Evolutionary conservation across 2,888 invertebrate genomes (phyloP), one percentile per base, ranked within the genome.

Genomic region (Crioceris asparagi): DNA sequence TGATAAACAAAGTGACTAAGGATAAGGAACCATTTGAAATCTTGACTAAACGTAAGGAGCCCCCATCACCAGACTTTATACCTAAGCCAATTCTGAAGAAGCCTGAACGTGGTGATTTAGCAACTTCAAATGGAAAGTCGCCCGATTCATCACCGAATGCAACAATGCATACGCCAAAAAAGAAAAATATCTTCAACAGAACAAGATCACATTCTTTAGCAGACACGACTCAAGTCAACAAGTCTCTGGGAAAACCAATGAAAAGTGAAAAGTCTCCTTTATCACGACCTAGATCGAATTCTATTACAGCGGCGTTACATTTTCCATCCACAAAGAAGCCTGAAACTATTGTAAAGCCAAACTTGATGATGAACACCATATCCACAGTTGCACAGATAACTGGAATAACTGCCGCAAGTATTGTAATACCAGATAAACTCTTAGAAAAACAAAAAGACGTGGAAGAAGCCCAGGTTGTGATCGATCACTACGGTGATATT

Each of bases 401-500:
- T 21, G 59, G 58, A 12, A 52, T 61, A 17, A 54, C 61, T 17
- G 62, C 60, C 16, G 61, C 62, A 11, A 56, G 60, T 33, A 51
- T 61, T 29, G 52, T 59, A 6, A 57, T 61, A 32, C 57, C 61
- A n/a, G 51, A 55, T 33, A 49, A 49, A 19, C 47, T 61, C 5
- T 29, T 57, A 2, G 52, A 56, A 21, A 55, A 54, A 60, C 68
- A 49, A 34, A 67, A 67, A 56, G 59, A 70, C 17, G 68, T 68
- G 32, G 81, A 83, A 47, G 81, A 79, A 60, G 72, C 76, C 1
- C 74, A 71, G 57, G 78, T 78, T 1, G 77, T 81, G 0, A 79
- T 82, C 11, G 83, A 83, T 63, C 81, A 84, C 56, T 87, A 87
- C 52, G 81, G 82, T 12, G 84, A 79, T 56, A 77, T 87, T 45